Percentiles rank a stretch among this genome's conserved stretches.
phyloP scores from a whole-genome alignment of 2,888 invertebrate genomes.

The Coecobrya sp. region DNA sequence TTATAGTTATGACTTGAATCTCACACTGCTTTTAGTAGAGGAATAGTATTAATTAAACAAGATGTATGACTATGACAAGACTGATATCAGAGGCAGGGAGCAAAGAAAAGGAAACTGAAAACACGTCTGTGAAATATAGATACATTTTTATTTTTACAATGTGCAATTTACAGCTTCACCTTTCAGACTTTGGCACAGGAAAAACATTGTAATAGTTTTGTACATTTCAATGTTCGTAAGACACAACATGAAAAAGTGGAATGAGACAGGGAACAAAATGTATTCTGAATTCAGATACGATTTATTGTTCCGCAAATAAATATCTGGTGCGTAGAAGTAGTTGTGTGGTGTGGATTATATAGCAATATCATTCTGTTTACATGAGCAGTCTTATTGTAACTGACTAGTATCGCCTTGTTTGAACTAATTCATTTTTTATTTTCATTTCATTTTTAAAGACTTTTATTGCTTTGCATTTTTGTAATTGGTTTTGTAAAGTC shows the following conservation, averaged over 20 bases:
- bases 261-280: conserved; percentile 36
- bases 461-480: conserved; percentile 50
- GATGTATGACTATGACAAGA: conserved; percentile 53
- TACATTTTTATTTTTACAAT: conserved; percentile 61
- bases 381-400: background rate
- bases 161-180: conserved; percentile 76
- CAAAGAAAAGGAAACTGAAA: background rate
- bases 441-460: background rate
- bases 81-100: conserved; percentile 19
- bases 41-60: conserved; percentile 65
- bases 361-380: background rate
- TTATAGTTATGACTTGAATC: conserved; percentile 4
- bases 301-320: conserved; percentile 69
- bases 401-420: conserved; percentile 53
- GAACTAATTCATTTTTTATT: conserved; percentile 62
- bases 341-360: background rate
- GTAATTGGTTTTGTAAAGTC: conserved; percentile 43
- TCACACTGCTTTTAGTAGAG: background rate
- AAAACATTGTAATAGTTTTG: conserved; percentile 47
- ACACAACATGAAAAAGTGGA: background rate
- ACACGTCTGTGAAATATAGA: conserved; percentile 24
- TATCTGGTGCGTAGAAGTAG: background rate
- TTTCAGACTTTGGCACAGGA: conserved; percentile 34
- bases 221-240: conserved; percentile 10
- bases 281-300: conserved; percentile 52